A percentile compares a stretch with the other conserved stretches of the same genome.
Evolutionary conservation across 2,113 vertebrate genomes (phyloP).

Genomic region (Grammomys dolichurus): DNA sequence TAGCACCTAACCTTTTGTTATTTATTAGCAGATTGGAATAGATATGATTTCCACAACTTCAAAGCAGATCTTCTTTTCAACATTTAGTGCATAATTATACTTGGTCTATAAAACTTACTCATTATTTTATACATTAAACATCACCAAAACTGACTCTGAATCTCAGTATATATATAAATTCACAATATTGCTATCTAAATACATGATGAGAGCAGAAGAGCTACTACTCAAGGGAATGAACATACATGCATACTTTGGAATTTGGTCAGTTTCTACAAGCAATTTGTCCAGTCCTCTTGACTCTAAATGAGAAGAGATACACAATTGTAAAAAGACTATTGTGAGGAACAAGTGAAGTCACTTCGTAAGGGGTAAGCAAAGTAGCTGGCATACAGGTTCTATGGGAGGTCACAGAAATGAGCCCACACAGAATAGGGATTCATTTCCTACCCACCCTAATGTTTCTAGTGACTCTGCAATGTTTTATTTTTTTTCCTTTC

Average conservation of each 20-base stretch:
- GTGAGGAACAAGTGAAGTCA: not conserved
- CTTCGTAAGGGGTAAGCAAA: not conserved
- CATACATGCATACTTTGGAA: not conserved
- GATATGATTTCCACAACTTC: not conserved
- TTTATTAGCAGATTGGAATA: not conserved
- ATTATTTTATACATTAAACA: not conserved
- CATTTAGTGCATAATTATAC: not conserved
- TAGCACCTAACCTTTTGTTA: not conserved
- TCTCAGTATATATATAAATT: not conserved
- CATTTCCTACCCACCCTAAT: not conserved
- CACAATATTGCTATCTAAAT: not conserved
- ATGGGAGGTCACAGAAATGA: not conserved
- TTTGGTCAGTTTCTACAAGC: not conserved
- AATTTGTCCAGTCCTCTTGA: not conserved
- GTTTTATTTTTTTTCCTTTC: not conserved
- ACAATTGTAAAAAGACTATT: not conserved
- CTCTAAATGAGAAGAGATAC: not conserved
- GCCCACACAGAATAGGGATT: not conserved
- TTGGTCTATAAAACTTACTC: not conserved
- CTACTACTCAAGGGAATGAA: not conserved
- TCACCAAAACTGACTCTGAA: not conserved
- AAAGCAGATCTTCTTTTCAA: not conserved
- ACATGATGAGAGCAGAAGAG: conserved; percentile 1
- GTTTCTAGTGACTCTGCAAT: not conserved
- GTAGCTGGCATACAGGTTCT: not conserved